Evolutionary conservation across 2,888 invertebrate species (phyloP).

Genomic region (Epistrophe eligans): DNA sequence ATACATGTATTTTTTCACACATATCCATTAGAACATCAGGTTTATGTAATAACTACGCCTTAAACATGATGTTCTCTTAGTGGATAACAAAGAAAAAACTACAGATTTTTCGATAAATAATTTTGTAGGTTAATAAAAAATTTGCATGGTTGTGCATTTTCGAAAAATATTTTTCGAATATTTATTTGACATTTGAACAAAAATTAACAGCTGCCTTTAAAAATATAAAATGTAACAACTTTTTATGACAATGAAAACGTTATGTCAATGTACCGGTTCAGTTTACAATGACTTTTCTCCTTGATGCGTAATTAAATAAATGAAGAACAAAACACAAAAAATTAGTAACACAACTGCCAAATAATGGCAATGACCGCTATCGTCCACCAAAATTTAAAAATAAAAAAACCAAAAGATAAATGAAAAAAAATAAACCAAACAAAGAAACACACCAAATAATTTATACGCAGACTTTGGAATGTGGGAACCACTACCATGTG

Average conservation of each 20-base stretch:
- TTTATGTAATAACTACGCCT: too few relatives aligned
- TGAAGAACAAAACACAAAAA: constrained; percentile 28
- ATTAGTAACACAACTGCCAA: constrained; percentile 67
- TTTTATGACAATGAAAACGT: background rate
- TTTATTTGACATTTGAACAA: background rate
- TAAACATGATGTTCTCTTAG: too few relatives aligned
- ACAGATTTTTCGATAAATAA: too few relatives aligned
- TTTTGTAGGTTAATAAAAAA: background rate
- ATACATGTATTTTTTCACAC: too few relatives aligned
- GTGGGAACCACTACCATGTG: constrained; percentile 56
- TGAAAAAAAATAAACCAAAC: constrained; percentile 32
- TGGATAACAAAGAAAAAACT: background rate
- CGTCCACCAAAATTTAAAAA: constrained; percentile 55
- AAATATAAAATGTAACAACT: background rate
- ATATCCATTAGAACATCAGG: too few relatives aligned
- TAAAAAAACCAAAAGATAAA: constrained; percentile 31
- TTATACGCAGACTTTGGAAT: constrained; percentile 66
- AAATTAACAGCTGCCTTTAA: background rate
- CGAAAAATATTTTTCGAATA: background rate
- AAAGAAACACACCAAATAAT: constrained; percentile 40
- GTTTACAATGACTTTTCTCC: constrained; percentile 43
- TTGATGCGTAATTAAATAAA: constrained; percentile 60
- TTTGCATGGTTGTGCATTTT: background rate
- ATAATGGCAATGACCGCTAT: constrained; percentile 74
- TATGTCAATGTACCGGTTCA: constrained; percentile 53